Evolutionary conservation across 2,888 invertebrate species (phyloP), one percentile per base, ranked within the genome.

Genomic region (Oxytorus armatus): DNA sequence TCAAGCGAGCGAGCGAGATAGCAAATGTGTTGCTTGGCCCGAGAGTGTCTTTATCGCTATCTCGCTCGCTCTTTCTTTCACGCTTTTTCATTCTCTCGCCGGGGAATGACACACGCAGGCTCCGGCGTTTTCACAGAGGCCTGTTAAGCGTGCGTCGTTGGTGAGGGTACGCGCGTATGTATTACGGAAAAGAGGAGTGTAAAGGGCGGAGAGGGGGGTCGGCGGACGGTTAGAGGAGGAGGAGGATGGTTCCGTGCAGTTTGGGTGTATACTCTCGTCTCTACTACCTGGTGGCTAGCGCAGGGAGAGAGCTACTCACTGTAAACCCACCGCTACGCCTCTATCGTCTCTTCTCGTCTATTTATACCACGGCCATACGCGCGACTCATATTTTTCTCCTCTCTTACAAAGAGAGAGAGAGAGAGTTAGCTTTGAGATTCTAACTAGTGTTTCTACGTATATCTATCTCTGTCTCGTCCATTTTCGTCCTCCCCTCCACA

Each of bases 361-460:
- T 90, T 90, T 90, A 90, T 90, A 90, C 88, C 86, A 85, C 88
- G 87, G 87, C 87, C 90, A 88, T 89, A 89, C 89, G 86, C 89
- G 86, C 87, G 87, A 87, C 84, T 88, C 84, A 85, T 86, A 86
- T 85, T 85, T 85, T 84, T 83, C 81, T 83, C 76, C 55, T 59
- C 57, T 81, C n/a, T n/a, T n/a, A n/a, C n/a, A n/a, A n/a, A n/a
- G n/a, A n/a, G n/a, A n/a, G n/a, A n/a, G n/a, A n/a, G n/a, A n/a
- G n/a, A n/a, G n/a, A n/a, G n/a, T n/a, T n/a, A n/a, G n/a, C n/a
- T n/a, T n/a, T n/a, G n/a, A n/a, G n/a, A n/a, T n/a, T n/a, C n/a
- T n/a, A n/a, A n/a, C n/a, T n/a, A n/a, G n/a, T n/a, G n/a, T n/a
- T n/a, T n/a, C n/a, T n/a, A n/a, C n/a, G 23, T 42, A 42, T 10